Percentiles rank a stretch among this genome's conserved stretches.
Conservation (phyloP, 1,140 invertebrate species). For the Phortica variegata region DNA sequence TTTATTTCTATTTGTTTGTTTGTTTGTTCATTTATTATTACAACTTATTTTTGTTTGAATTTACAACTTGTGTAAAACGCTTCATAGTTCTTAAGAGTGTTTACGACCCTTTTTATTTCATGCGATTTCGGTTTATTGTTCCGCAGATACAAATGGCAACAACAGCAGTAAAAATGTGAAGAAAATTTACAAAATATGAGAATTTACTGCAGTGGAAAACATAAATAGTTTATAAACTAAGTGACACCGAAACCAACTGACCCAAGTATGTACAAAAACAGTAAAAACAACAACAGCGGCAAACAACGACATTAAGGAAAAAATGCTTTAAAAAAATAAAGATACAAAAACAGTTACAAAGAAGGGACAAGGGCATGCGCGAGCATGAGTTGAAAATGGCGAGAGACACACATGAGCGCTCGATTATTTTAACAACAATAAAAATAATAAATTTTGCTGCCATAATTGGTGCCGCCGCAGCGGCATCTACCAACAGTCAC, state of each 20-base stretch:
- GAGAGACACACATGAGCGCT: constrained; percentile 15
- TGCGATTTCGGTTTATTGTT: constrained; percentile 24
- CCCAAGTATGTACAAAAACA: constrained; percentile 32
- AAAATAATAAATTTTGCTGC: constrained; percentile 41
- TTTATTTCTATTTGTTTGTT: no score
- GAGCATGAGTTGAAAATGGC: constrained; percentile 11
- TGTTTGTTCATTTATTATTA: no score
- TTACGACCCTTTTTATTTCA: constrained; percentile 37
- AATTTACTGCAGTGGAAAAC: constrained; percentile 41
- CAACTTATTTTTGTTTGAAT: no score
- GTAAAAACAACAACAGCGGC: constrained; percentile 26
- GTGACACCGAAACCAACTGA: constrained; percentile 41
- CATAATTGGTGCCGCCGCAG: constrained; percentile 41
- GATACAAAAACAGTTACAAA: constrained; percentile 9
- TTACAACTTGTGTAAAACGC: no score
- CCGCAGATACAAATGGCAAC: constrained; percentile 2
- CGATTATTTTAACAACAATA: constrained; percentile 40
- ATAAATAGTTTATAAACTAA: constrained; percentile 44
- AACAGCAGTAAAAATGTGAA: constrained; percentile 22
- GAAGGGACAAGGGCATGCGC: constrained; percentile 12
- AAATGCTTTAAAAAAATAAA: background rate
- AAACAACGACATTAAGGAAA: constrained; percentile 7
- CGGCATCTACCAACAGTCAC: no score
- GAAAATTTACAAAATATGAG: constrained; percentile 39
- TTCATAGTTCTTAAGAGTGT: no score